phyloP scores from a whole-genome alignment of 2,888 invertebrate genomes.

The Portevinia maculata region DNA sequence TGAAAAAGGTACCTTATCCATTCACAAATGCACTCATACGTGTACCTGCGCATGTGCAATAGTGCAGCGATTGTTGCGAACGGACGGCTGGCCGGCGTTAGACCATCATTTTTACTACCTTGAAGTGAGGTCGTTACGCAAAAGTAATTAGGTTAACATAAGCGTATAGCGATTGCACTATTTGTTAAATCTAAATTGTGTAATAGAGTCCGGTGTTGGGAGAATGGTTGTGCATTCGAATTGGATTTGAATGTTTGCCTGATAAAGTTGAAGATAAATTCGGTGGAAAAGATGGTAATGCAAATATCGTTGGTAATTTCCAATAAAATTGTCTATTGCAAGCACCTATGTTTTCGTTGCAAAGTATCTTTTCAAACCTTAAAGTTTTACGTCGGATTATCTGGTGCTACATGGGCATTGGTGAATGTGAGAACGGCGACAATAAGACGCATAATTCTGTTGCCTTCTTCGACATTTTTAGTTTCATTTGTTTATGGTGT shows the following conservation, averaged over 20 bases:
- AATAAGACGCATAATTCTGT: neutral
- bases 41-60: conserved; percentile 29
- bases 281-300: conserved; percentile 6
- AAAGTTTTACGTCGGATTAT: conserved; percentile 34
- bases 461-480: neutral
- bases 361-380: conserved; percentile 27
- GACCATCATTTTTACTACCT: conserved; percentile 64
- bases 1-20: neutral
- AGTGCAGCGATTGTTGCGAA: conserved; percentile 9
- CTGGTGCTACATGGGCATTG: conserved; percentile 2
- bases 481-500: neutral
- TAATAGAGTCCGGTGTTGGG: conserved; percentile 35
- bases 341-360: conserved; percentile 26
- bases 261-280: conserved; percentile 44
- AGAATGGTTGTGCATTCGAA: conserved; percentile 47
- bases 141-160: conserved; percentile 74
- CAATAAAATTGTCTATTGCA: conserved; percentile 14
- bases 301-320: conserved; percentile 16
- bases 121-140: conserved; percentile 71
- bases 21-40: conserved; percentile 9
- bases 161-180: conserved; percentile 68
- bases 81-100: conserved; percentile 40
- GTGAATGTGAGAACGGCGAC: neutral
- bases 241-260: conserved; percentile 59
- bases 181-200: conserved; percentile 72